These are phyloP conservation scores for Malacoctenus gilli DNA, from an alignment of 2,797 vertebrate genomes.

Conservation along the genomic window DNA sequence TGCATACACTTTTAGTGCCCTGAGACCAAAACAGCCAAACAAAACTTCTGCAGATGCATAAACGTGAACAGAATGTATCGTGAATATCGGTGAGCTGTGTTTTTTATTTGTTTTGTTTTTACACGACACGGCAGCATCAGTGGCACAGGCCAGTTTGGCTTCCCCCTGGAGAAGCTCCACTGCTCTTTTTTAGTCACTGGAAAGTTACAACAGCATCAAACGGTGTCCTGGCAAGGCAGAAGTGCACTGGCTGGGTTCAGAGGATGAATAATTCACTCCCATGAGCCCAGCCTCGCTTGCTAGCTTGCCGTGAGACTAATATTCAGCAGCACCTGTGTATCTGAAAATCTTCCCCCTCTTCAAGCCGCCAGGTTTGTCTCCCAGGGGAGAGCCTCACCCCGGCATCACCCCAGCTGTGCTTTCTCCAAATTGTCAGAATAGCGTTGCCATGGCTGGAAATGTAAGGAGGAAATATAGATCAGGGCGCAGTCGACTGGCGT, in stretches of 20 bases:
- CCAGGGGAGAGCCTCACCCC: conserved; percentile 51
- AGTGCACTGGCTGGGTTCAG: conserved; percentile 75
- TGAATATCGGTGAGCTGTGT: conserved; percentile 9
- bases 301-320: conserved; percentile 76
- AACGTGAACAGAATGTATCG: conserved; percentile 29
- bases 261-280: conserved; percentile 75
- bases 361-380: conserved; percentile 69
- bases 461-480: conserved; percentile 30
- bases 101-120: too few species aligned
- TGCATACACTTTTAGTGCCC: too few species aligned
- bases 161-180: conserved; percentile 47
- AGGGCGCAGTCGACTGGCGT: conserved; percentile 29
- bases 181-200: conserved; percentile 80
- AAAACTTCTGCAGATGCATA: conserved; percentile 2
- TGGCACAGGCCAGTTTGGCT: conserved; percentile 5
- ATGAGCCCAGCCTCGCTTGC: conserved; percentile 71
- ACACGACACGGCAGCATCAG: not conserved
- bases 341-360: conserved; percentile 50
- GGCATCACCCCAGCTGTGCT: conserved; percentile 55
- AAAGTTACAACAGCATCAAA: conserved; percentile 86
- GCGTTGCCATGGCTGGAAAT: conserved; percentile 17
- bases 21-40: not conserved
- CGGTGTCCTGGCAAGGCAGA: conserved; percentile 76
- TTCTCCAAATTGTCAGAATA: conserved; percentile 51
- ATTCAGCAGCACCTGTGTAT: conserved; percentile 82